Conservation (phyloP, 2,113 vertebrate genomes). For the Gila orcuttii region DNA sequence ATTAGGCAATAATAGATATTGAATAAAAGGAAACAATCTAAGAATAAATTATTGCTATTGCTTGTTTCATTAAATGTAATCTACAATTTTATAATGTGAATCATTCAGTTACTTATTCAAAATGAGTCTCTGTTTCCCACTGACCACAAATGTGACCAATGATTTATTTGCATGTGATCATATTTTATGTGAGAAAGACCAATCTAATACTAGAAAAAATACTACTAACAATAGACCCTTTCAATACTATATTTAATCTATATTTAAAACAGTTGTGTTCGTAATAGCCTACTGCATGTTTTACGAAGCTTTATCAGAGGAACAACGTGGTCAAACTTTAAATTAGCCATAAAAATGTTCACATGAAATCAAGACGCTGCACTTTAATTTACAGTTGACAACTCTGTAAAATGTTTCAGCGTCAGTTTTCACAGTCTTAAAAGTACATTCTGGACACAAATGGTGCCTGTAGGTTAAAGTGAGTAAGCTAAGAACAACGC, state of each 20-base stretch:
- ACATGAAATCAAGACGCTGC: not conserved
- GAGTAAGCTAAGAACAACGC: not conserved
- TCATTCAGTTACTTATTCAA: not conserved
- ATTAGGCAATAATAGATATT: not conserved
- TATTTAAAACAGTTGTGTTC: not conserved
- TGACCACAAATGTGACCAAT: not conserved
- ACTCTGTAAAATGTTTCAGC: not conserved
- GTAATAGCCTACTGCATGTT: not conserved
- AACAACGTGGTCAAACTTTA: not conserved
- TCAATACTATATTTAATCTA: not conserved
- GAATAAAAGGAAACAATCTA: not conserved
- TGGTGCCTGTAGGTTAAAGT: not conserved
- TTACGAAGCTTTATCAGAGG: not conserved
- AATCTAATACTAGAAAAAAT: not conserved
- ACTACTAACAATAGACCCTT: not conserved
- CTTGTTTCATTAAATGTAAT: not conserved
- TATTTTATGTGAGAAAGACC: not conserved
- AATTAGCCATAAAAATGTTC: not conserved
- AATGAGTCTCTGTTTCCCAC: not conserved
- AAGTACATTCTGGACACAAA: not conserved
- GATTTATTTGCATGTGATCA: not conserved
- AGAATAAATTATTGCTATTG: not conserved
- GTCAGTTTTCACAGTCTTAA: not conserved
- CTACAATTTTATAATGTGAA: not conserved
- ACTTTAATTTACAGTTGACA: not conserved